phyloP scores from a whole-genome alignment of 2,113 vertebrate genomes.

The Oryzias woworae region DNA sequence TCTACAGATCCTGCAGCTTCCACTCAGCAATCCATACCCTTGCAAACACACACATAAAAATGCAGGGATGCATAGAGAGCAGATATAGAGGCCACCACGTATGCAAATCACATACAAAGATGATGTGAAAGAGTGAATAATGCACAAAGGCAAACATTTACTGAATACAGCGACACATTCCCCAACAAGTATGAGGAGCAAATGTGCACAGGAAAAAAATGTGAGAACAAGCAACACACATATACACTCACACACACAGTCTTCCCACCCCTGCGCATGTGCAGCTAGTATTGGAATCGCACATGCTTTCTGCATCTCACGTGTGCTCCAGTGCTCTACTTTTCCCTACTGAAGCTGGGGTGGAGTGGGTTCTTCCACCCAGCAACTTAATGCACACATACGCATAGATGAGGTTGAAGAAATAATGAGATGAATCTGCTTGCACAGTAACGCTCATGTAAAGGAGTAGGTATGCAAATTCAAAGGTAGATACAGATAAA shows the following conservation, averaged over 20 bases:
- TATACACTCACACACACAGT: conserved; percentile 11
- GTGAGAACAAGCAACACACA: conserved; percentile 16
- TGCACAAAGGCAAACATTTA: conserved; percentile 1
- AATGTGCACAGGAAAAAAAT: conserved; percentile 7
- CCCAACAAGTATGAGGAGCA: neutral
- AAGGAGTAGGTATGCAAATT: neutral
- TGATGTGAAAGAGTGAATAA: neutral
- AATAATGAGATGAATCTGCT: neutral
- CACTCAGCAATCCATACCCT: conserved; percentile 11
- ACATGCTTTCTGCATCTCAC: conserved; percentile 56
- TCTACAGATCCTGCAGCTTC: conserved; percentile 38
- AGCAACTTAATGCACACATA: conserved; percentile 14
- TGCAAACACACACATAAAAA: conserved; percentile 8
- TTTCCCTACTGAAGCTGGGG: conserved; percentile 41
- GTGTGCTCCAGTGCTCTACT: conserved; percentile 75
- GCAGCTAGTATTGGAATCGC: conserved; percentile 41
- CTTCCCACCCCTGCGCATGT: conserved; percentile 44
- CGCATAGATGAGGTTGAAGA: conserved; percentile 1
- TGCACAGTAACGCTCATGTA: neutral
- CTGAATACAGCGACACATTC: neutral
- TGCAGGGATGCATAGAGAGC: neutral
- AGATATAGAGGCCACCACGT: neutral
- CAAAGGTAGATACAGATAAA: neutral
- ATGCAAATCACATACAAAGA: conserved; percentile 5
- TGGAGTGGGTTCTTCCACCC: conserved; percentile 40